Base-by-base conservation (phyloP, 2,888 invertebrate species). In the Peribatodes rhomboidaria region DNA sequence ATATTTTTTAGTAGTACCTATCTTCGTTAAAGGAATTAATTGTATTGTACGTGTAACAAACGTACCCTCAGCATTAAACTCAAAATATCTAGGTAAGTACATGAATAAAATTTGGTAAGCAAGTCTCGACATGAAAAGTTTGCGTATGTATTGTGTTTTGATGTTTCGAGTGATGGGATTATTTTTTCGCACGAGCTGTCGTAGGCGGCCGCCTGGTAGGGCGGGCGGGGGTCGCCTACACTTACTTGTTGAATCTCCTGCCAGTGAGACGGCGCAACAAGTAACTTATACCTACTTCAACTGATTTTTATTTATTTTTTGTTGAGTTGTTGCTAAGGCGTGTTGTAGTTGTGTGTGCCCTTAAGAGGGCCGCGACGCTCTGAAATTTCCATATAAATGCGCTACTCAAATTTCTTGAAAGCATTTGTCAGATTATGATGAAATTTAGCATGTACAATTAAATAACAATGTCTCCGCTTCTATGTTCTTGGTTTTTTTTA, bases 171-270 rank as follows among this genome's bases (percentile, higher is more conserved):
- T 37, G 41, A 61, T 33, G 49, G n/a, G 31, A 16, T 53, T 44
- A 50, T 60, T 53, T 49, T 59, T 53, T 52, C 44, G 42, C 44
- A 31, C 44, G n/a, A 44, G 18, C 20, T 22, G 11, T 18, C 58
- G 58, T 44, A 35, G 53, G 53, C n/a, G 33, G 20, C 11, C 14
- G 20, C 14, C 14, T n/a, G n/a, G 47, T 10, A 8, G 27, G 33
- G 41, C 13, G 31, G 31, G 16, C 18, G 33, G 44, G 49, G 39
- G 50, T 11, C 39, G 46, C 39, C 9, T 37, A 31, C 20, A 52
- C 56, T 42, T 62, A 52, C 56, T 42, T 62, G 62, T 56, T 56
- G 56, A 44, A 44, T 37, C 20, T 42, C 50, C 2, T 6, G 6
- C 6, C 27, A 10, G 6, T 0, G 22, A 39, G 39, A 47, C 27